phyloP scores from a whole-genome alignment of 2,797 vertebrate species.

The Pagetopsis macropterus region DNA sequence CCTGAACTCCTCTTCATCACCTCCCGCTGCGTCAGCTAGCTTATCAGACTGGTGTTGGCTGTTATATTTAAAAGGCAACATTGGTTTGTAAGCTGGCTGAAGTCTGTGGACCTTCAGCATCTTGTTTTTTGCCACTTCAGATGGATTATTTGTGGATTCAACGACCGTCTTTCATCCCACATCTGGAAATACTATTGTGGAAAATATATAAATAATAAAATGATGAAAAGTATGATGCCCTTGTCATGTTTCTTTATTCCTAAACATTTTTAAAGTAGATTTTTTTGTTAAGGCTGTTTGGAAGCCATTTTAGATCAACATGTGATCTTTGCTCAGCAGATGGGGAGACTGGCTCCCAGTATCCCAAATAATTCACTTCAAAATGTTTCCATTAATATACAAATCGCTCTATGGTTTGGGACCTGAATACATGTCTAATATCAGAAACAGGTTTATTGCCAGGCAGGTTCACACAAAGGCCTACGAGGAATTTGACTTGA shows the following conservation, averaged over 20 bases:
- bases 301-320: no score
- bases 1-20: conserved; percentile 21
- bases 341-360: no score
- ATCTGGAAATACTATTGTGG: conserved; percentile 26
- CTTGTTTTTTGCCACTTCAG: conserved; percentile 37
- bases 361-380: no score
- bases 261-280: no score
- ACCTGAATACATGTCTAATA: no score
- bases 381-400: no score
- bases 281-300: no score
- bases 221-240: conserved; percentile 7
- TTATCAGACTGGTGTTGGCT: conserved; percentile 99
- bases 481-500: no score
- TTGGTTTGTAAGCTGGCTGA: conserved; percentile 99
- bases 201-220: conserved; percentile 59
- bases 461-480: no score
- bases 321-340: no score
- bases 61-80: conserved; percentile 91
- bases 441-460: no score
- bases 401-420: no score
- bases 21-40: conserved; percentile 94
- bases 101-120: conserved; percentile 89
- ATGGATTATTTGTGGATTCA: background rate
- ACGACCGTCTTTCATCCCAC: background rate
- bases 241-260: conserved; percentile 4